Base-by-base conservation (phyloP, 2,113 vertebrate species). In the zebrafish (Danio rerio) region DNA sequence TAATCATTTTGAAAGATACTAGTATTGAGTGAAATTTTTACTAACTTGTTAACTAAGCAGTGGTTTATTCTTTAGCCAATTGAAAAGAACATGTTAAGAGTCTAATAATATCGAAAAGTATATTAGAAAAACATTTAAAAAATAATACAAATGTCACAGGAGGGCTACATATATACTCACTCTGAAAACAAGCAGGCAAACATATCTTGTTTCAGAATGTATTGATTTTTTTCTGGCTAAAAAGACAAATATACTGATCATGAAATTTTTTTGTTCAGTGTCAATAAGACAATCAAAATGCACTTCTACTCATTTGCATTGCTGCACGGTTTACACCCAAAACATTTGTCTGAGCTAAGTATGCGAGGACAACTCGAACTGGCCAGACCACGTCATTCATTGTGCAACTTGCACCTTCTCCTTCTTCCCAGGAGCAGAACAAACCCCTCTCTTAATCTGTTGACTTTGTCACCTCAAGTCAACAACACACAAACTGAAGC, bases 361-460 rank as follows among this genome's bases (percentile, higher is more conserved):
- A 78, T 40, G 47, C 42, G 62, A 79, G 77, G 61, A 42, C 77
- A 65, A 20, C 49, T 20, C 47, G 20, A 66, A 55, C 40, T 43
- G 12, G 9, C 12, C 59, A 31, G 12, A 6, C 21, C 53, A 83
- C 58, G 72, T 73, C 16, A 58, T 49, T 52, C 50, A 78, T 73
- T 81, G 31, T 31, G 31, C 81, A 58, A 21, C 69, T 85, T 47
- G 18, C 85, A 68, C 84, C 83, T 56, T 47, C 63, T 53, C 31
- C 55, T 55, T 40, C 66, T 47, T 43, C 87, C 90, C 93, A 93
- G 93, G 93, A 92, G 92, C 90, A 86, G 80, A 87, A 89, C 80
- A 87, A 87, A 90, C 88, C 50, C 81, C 90, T 88, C 89, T 90
- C 31, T 91, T 86, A 79, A 79, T 58, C 83, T 90, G 89, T 91